Conservation (phyloP, 1,140 invertebrate species). For the Lordiphosa collinella region DNA sequence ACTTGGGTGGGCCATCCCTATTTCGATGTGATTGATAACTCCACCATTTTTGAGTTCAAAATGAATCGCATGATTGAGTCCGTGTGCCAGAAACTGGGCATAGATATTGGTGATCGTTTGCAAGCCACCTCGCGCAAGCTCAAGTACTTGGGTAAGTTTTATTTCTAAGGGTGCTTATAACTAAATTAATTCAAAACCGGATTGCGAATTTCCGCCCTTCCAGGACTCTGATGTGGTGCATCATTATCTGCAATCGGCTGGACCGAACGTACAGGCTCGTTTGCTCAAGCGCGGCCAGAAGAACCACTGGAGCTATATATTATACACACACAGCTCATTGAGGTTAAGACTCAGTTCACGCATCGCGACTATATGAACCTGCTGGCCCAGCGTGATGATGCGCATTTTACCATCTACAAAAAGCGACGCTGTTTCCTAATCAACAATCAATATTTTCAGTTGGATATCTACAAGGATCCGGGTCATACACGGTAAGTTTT, state of each 20-base stretch:
- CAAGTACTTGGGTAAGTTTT: slow-evolving; percentile 91
- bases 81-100: slow-evolving; percentile 96
- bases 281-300: slow-evolving; percentile 97
- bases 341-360: slow-evolving; percentile 94
- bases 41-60: slow-evolving; percentile 97
- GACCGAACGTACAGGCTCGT: slow-evolving; percentile 93
- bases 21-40: slow-evolving; percentile 99
- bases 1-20: slow-evolving; percentile 99
- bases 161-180: too few species aligned
- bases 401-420: slow-evolving; percentile 98
- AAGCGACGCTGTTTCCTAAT: slow-evolving; percentile 97
- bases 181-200: slow-evolving; percentile 56
- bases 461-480: slow-evolving; percentile 97
- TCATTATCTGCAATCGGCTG: slow-evolving; percentile 95
- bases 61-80: slow-evolving; percentile 95
- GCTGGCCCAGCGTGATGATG: slow-evolving; percentile 93
- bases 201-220: slow-evolving; percentile 92
- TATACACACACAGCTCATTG: slow-evolving; percentile 95
- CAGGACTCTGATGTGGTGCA: slow-evolving; percentile 99
- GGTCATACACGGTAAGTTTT: slow-evolving; percentile 90
- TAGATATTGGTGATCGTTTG: slow-evolving; percentile 95
- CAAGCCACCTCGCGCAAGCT: slow-evolving; percentile 94
- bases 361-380: slow-evolving; percentile 97
- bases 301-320: slow-evolving; percentile 89
- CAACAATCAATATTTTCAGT: slow-evolving; percentile 98